Evolutionary conservation across 2,888 invertebrate genomes (phyloP), one percentile per base, ranked within the genome.

Genomic region (Scaeva pyrastri): DNA sequence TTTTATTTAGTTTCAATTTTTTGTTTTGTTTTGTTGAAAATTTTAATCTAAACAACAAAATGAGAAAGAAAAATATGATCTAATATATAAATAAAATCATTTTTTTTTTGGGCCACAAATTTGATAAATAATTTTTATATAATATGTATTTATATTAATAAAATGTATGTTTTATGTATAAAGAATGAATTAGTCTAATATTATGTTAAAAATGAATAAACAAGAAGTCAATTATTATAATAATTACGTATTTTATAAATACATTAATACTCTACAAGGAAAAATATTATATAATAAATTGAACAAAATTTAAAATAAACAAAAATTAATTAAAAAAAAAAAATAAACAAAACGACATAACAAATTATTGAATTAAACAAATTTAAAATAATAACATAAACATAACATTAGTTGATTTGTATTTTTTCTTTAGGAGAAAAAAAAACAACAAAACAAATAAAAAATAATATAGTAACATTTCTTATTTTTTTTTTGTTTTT

Each of bases 171-270:
- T n/a, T n/a, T n/a, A n/a, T 55, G 45, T 70, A 39, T 39, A 66
- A 70, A 31, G 11, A 71, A 52, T 56, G 64, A 80, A 75, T 80
- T 80, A 70, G 52, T 68, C 80, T 80, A 80, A 55, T 80, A 58
- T 23, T 39, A 68, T n/a, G 10, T 21, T 70, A 68, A 60, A 70
- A 68, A 7, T 55, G 31, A 76, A 70, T 50, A 64, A 72, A 76
- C 21, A 66, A 58, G n/a, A 74, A 62, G 74, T 70, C 52, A 71
- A 45, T 60, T 68, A 55, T 48, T 72, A 60, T 41, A 21, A 41
- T 60, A 36, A 66, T 52, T 73, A 79, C 86, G 83, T 84, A 74
- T 84, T 83, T 83, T 83, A 74, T 83, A 83, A 83, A 83, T 83
- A 83, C 75, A 75, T 66, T 74, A 75, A 80, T 58, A 76, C 60